These are phyloP conservation scores for Tetramorium bicarinatum DNA, from an alignment of 2,888 invertebrate species.

Conservation along the genomic window DNA sequence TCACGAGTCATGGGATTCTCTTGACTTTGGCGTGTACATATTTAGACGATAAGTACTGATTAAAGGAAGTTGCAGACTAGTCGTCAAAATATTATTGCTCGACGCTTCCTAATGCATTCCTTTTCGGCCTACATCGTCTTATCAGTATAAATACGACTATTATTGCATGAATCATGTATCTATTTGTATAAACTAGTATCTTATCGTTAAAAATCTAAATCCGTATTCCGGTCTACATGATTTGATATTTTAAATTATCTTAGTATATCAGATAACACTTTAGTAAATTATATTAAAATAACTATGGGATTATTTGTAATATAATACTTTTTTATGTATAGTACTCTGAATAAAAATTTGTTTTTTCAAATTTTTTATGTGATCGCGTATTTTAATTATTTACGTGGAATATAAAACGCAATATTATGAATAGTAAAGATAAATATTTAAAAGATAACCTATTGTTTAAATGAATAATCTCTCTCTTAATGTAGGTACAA, in stretches of 20 bases:
- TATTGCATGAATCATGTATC: not conserved
- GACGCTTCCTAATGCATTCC: not conserved
- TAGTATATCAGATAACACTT: not conserved
- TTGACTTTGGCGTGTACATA: not conserved
- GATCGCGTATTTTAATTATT: not conserved
- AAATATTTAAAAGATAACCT: not conserved
- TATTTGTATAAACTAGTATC: not conserved
- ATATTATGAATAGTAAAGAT: not conserved
- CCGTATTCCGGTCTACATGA: not conserved
- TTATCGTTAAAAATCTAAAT: not conserved
- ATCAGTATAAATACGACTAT: not conserved
- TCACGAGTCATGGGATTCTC: not conserved
- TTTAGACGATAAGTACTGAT: slow-evolving; percentile 16
- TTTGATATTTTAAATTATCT: not conserved
- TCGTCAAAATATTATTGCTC: slow-evolving; percentile 5
- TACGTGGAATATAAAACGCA: not conserved
- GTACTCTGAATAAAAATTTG: not conserved
- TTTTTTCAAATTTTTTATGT: not conserved
- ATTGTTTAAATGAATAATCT: not conserved
- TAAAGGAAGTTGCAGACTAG: not conserved
- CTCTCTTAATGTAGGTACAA: not conserved
- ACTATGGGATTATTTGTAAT: not conserved
- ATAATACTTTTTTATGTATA: not conserved
- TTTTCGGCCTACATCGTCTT: not conserved
- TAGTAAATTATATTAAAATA: not conserved